A percentile compares a stretch with the other conserved stretches of the same genome.
Conservation (phyloP, 2,888 invertebrate genomes). For the Metopia argyrocephala region DNA sequence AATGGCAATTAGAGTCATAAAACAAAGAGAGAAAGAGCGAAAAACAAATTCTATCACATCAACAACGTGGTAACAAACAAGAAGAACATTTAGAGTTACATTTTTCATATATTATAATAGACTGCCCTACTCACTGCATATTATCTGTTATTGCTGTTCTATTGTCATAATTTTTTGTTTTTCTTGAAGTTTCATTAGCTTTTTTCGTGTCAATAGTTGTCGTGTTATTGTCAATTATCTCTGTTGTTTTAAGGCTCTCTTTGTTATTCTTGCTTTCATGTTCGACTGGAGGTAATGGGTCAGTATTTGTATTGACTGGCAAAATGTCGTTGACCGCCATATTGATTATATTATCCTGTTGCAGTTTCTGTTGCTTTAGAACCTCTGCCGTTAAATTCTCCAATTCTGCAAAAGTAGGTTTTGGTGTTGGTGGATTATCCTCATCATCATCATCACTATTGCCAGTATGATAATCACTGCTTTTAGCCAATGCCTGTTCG, state of each 20-base stretch:
- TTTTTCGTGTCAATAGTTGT: conserved; percentile 65
- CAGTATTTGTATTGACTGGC: not conserved
- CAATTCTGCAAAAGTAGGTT: conserved; percentile 75
- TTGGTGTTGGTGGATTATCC: conserved; percentile 75
- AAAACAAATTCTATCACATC: not conserved
- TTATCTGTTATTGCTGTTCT: conserved; percentile 25
- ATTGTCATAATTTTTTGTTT: conserved; percentile 17
- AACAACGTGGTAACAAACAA: not conserved
- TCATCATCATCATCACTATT: conserved; percentile 61
- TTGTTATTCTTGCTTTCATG: not conserved
- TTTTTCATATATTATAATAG: too few species aligned
- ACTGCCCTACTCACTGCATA: conserved; percentile 59
- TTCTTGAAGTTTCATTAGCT: conserved; percentile 50
- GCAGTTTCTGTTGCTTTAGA: conserved; percentile 28
- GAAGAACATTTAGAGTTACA: conserved; percentile 21
- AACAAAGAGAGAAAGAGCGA: not conserved
- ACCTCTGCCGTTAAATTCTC: conserved; percentile 66
- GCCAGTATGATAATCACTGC: not conserved
- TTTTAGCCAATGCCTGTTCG: conserved; percentile 74
- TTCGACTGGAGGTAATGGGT: not conserved
- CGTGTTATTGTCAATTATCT: conserved; percentile 48
- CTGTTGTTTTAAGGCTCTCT: conserved; percentile 31
- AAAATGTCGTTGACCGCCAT: conserved; percentile 47
- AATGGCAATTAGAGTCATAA: not conserved
- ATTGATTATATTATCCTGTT: not conserved